phyloP scores from a whole-genome alignment of 2,797 vertebrate species.

The Hypotaenidia okinawae region DNA sequence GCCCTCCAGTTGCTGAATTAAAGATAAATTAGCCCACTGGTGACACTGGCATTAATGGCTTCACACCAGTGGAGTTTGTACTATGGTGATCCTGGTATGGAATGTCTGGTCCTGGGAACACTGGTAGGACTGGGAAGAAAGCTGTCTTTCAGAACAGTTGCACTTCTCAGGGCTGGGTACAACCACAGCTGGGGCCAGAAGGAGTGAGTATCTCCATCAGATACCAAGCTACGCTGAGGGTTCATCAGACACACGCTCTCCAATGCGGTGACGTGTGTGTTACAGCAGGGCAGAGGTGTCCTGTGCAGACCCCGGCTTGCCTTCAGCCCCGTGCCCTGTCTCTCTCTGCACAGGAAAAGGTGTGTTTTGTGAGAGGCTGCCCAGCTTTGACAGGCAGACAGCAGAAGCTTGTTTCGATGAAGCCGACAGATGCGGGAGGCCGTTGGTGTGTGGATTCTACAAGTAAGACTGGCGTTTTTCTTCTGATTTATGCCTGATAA shows the following conservation, averaged over 20 bases:
- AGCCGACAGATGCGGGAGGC: conserved; percentile 50
- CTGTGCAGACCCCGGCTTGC: not conserved
- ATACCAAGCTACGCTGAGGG: not conserved
- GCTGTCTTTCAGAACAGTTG: not conserved
- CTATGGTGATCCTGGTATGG: not conserved
- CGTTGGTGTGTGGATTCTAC: conserved; percentile 68
- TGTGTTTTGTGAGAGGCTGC: conserved; percentile 63
- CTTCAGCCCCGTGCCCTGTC: not conserved
- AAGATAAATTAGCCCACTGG: not conserved
- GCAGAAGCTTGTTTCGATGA: conserved; percentile 65
- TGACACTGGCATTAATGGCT: no score
- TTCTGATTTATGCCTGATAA: not conserved
- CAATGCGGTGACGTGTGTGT: no score
- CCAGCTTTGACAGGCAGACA: conserved; percentile 44
- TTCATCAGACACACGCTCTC: not conserved
- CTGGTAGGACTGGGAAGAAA: not conserved
- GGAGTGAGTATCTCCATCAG: not conserved
- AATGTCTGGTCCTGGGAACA: not conserved
- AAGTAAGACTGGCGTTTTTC: conserved; percentile 50
- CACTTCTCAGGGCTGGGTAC: no score
- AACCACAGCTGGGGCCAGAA: not conserved
- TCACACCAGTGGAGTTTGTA: not conserved
- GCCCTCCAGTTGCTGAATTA: not conserved
- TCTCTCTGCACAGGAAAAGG: conserved; percentile 62
- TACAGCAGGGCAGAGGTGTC: rapidly evolving